These are phyloP conservation scores for Pteropus alecto DNA, from an alignment of 2,113 vertebrate genomes.

Conservation along the genomic window DNA sequence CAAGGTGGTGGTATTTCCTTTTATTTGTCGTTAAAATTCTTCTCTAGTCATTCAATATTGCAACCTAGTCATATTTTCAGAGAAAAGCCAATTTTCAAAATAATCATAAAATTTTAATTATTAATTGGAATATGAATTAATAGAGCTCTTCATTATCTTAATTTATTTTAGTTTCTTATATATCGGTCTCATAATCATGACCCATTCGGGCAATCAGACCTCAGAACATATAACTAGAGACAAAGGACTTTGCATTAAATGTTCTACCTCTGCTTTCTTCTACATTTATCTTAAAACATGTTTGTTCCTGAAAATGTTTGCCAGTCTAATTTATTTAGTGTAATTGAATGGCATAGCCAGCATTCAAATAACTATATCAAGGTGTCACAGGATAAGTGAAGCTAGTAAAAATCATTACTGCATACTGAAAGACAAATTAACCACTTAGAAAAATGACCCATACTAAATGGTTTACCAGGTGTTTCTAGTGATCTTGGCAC, in stretches of 20 bases:
- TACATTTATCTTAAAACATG: not conserved
- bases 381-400: not conserved
- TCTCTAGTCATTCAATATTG: not conserved
- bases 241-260: not conserved
- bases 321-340: not conserved
- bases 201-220: not conserved
- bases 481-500: not conserved
- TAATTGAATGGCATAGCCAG: not conserved
- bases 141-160: not conserved
- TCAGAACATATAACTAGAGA: not conserved
- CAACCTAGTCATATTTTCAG: not conserved
- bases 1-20: not conserved
- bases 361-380: not conserved
- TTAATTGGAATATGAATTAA: not conserved
- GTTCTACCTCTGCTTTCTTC: not conserved
- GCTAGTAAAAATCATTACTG: not conserved
- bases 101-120: slow-evolving; percentile 4
- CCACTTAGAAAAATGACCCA: not conserved
- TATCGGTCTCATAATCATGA: not conserved
- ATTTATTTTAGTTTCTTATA: not conserved
- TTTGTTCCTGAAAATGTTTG: not conserved
- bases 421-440: not conserved
- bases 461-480: not conserved
- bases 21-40: not conserved
- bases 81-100: slow-evolving; percentile 17